Conservation (phyloP, 2,113 vertebrate genomes). For the Chaenocephalus aceratus region DNA sequence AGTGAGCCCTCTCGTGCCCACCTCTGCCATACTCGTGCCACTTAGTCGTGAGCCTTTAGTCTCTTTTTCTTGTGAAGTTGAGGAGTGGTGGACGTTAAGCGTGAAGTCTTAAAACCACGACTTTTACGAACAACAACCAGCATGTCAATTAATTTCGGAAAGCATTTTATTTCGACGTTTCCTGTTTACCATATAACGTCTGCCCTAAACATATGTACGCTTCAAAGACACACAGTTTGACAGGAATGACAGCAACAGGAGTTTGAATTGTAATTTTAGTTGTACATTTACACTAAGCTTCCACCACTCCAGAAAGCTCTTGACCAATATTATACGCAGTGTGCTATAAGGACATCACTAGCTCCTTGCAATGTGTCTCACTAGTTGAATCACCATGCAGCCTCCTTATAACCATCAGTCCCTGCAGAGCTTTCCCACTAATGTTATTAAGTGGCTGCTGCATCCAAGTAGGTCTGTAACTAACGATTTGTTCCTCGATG, state of each 20-base stretch:
- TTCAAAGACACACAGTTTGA: background rate
- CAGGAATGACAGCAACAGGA: conserved; percentile 22
- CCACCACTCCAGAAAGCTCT: background rate
- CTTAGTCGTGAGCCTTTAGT: conserved; percentile 16
- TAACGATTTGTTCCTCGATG: background rate
- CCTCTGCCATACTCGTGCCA: conserved; percentile 47
- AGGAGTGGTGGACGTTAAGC: too few relatives aligned
- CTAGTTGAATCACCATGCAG: conserved; percentile 7
- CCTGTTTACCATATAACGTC: background rate
- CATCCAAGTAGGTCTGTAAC: conserved; percentile 2
- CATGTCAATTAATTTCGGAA: background rate
- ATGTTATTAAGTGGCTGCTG: conserved; percentile 9
- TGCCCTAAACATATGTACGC: background rate
- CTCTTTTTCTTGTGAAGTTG: conserved; percentile 8
- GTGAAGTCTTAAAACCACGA: conserved; percentile 21
- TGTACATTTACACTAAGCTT: background rate
- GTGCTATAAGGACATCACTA: conserved; percentile 3
- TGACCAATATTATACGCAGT: background rate
- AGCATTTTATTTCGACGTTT: background rate
- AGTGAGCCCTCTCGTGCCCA: conserved; percentile 40
- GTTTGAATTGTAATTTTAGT: background rate
- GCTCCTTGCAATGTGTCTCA: background rate
- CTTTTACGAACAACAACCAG: background rate
- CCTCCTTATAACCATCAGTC: conserved; percentile 3
- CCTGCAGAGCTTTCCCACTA: conserved; percentile 24